Evolutionary conservation across 2,113 vertebrate genomes (phyloP), one percentile per base, ranked within the genome.

Genomic region (Semnopithecus entellus): DNA sequence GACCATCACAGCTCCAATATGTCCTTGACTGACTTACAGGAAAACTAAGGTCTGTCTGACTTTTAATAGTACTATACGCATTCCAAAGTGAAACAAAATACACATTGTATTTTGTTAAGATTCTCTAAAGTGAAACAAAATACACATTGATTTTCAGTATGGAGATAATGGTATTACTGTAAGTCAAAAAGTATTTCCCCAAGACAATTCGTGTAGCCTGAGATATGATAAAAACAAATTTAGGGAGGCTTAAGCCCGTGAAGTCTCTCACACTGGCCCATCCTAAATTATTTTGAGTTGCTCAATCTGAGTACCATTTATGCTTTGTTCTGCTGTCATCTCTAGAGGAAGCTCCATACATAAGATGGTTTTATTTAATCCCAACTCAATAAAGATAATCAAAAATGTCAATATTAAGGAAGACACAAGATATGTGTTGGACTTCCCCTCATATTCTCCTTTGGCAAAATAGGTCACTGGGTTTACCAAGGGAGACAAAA

Each of bases 61-160:
- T 97, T 98, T 98, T 97, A 98, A 95, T 81, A 84, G 94, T 88
- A 88, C 97, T 97, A 88, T 92, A 94, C 98, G 93, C 95, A 89
- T 76, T 95, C 88, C 97, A 88, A 98, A 97, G 97, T 96, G 86
- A 98, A 98, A 98, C 97, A 98, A 98, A 98, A 97, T 93, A 97
- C 68, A 88, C 97, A 98, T 94, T 97, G 97, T 50, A 50, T 50
- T 50, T 50, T 89, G 59, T 92, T 92, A 90, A 97, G 93, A 96
- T 90, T 92, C 93, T 98, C 96, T 82, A 92, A 80, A 0, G 73
- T 96, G 95, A 98, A 98, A 98, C 97, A 98, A 98, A 98, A 97
- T 93, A 97, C 68, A 88, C 97, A 98, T 93, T 97, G 97, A 98
- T 98, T 98, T 98, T 83, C 57, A 96, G 92, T 94, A 95, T 70